Conservation (phyloP, 2,797 vertebrate genomes). For the Trachurus trachurus region DNA sequence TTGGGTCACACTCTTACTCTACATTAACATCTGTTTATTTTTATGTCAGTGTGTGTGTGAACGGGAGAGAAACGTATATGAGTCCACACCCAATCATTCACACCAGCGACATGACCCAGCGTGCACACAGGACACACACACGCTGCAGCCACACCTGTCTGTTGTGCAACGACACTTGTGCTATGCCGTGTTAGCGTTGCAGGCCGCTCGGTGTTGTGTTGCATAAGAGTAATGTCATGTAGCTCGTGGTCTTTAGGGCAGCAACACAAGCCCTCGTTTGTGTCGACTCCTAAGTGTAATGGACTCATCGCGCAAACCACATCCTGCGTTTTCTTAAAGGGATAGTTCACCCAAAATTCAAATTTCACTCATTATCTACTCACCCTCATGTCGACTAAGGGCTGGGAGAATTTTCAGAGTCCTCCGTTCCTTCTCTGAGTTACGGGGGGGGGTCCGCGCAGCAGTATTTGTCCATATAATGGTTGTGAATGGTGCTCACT, state of each 20-base stretch:
- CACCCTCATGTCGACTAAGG: too few relatives aligned
- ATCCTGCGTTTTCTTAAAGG: not conserved
- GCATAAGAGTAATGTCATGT: conserved; percentile 42
- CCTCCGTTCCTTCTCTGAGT: too few relatives aligned
- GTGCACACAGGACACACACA: not conserved
- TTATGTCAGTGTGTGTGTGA: not conserved
- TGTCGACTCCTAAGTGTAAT: conserved; percentile 1
- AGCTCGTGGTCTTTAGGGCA: not conserved
- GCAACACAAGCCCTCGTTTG: conserved; percentile 32
- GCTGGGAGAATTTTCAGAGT: too few relatives aligned
- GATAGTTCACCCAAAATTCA: too few relatives aligned
- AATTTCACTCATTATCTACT: too few relatives aligned
- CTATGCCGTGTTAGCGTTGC: not conserved
- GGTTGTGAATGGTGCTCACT: too few relatives aligned
- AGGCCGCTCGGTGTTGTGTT: conserved; percentile 36
- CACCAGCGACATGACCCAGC: conserved; percentile 38
- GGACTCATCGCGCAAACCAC: not conserved
- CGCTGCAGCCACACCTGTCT: conserved; percentile 28
- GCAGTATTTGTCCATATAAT: too few relatives aligned
- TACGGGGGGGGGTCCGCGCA: too few relatives aligned
- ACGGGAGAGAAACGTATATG: not conserved
- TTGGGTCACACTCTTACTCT: not conserved
- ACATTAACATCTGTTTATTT: not conserved
- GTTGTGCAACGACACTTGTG: conserved; percentile 15
- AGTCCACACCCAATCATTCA: not conserved